Percentiles rank a stretch among this genome's conserved stretches.
These are phyloP conservation scores for Galerucella pusilla DNA, from an alignment of 2,888 invertebrate genomes.

Conservation along the genomic window DNA sequence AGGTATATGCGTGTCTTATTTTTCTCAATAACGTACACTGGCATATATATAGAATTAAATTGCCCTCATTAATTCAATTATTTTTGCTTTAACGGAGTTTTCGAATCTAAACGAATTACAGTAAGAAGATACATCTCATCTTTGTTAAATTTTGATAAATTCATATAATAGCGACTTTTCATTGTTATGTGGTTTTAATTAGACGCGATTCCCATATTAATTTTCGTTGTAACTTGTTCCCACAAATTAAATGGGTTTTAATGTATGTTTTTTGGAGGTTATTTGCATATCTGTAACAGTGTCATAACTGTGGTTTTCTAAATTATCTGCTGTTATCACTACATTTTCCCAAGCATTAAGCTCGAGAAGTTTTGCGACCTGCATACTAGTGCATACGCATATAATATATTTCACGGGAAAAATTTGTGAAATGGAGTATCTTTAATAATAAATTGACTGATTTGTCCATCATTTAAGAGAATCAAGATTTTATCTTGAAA, in stretches of 20 bases:
- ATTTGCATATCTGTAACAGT: no score
- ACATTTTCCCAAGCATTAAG: no score
- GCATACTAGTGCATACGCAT: no score
- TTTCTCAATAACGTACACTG: neutral
- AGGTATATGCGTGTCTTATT: neutral
- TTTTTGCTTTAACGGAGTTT: neutral
- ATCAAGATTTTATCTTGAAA: no score
- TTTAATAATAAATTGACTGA: no score
- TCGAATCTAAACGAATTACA: neutral
- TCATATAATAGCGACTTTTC: neutral
- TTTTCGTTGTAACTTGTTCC: neutral
- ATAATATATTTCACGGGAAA: no score
- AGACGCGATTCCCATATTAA: neutral
- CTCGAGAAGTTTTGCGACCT: no score
- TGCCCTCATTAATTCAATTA: neutral
- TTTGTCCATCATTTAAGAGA: no score
- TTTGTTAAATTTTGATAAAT: neutral
- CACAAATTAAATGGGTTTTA: no score
- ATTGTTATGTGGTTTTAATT: neutral
- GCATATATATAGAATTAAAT: neutral
- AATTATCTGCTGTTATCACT: no score
- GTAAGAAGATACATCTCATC: neutral
- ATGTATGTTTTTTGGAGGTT: neutral
- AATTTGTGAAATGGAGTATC: no score
- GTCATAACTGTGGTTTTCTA: no score